phyloP scores from a whole-genome alignment of 2,888 invertebrate genomes.

The Hermaeophaga mercurialis region DNA sequence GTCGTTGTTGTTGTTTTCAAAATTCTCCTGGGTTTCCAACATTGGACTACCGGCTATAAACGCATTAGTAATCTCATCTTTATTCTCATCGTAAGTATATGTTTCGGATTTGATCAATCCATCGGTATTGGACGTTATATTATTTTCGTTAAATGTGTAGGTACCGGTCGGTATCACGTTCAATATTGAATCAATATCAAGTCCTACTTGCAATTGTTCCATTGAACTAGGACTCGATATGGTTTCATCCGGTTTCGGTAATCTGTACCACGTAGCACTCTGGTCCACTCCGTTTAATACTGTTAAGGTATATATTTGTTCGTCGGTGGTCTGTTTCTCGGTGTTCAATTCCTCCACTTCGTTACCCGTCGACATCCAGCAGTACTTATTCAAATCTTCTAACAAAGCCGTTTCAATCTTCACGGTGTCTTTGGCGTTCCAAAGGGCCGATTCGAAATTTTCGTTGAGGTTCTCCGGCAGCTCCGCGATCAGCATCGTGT shows the following conservation, averaged over 20 bases:
- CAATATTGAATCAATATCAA: conserved; percentile 81
- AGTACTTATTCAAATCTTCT: conserved; percentile 85
- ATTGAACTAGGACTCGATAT: conserved; percentile 65
- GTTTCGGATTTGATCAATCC: conserved; percentile 73
- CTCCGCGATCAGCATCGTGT: conserved; percentile 50
- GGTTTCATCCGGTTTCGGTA: conserved; percentile 69
- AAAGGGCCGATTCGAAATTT: conserved; percentile 61
- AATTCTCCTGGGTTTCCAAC: conserved; percentile 62
- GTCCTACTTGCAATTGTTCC: conserved; percentile 63
- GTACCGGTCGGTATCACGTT: conserved; percentile 71
- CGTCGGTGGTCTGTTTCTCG: conserved; percentile 67
- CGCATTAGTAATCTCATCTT: conserved; percentile 60
- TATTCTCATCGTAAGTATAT: conserved; percentile 74
- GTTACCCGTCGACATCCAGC: conserved; percentile 73
- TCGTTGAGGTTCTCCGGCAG: conserved; percentile 57
- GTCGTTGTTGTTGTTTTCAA: conserved; percentile 79
- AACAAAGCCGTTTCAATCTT: conserved; percentile 75
- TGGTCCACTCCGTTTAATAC: conserved; percentile 78
- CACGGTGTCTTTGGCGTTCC: conserved; percentile 76
- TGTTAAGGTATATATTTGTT: conserved; percentile 84
- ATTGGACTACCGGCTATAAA: conserved; percentile 62
- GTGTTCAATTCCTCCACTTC: conserved; percentile 57
- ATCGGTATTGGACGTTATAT: conserved; percentile 62
- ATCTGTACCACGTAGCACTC: conserved; percentile 59
- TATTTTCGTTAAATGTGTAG: conserved; percentile 64